Percentiles rank a stretch among this genome's conserved stretches.
phyloP scores from a whole-genome alignment of 2,113 vertebrate species.

The Psilopsiagon aurifrons region DNA sequence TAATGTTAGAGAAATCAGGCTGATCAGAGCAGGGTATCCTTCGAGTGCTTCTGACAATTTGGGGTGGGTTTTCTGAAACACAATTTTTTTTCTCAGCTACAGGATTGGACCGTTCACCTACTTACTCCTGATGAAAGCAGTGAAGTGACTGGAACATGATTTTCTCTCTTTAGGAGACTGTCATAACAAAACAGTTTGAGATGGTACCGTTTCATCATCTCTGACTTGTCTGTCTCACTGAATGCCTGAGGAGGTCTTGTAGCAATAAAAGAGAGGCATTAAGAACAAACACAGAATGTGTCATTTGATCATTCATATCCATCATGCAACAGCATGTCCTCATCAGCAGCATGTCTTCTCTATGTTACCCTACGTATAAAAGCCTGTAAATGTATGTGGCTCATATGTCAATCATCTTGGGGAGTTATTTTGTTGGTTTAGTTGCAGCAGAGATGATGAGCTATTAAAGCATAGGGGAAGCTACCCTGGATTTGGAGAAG shows the following conservation, averaged over 20 bases:
- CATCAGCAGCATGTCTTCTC: background rate
- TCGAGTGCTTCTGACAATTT: background rate
- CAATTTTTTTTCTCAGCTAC: background rate
- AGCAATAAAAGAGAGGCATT: background rate
- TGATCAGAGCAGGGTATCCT: background rate
- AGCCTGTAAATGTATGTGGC: background rate
- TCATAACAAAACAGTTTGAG: background rate
- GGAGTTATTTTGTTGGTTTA: background rate
- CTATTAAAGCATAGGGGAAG: background rate
- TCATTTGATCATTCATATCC: background rate
- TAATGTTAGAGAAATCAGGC: background rate
- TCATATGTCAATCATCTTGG: background rate
- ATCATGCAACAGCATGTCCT: background rate
- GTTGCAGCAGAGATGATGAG: background rate
- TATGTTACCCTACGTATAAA: fast-evolving
- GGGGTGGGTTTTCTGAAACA: background rate
- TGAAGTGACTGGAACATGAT: background rate
- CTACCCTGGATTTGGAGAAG: no score
- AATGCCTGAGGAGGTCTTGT: background rate
- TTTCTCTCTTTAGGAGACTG: background rate
- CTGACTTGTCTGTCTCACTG: background rate
- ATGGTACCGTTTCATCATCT: background rate
- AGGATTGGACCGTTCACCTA: background rate
- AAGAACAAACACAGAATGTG: background rate
- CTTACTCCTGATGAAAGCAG: background rate